Percentiles rank a stretch among this genome's conserved stretches.
Evolutionary conservation across 2,888 invertebrate species (phyloP).

Genomic region (Antitype chi): DNA sequence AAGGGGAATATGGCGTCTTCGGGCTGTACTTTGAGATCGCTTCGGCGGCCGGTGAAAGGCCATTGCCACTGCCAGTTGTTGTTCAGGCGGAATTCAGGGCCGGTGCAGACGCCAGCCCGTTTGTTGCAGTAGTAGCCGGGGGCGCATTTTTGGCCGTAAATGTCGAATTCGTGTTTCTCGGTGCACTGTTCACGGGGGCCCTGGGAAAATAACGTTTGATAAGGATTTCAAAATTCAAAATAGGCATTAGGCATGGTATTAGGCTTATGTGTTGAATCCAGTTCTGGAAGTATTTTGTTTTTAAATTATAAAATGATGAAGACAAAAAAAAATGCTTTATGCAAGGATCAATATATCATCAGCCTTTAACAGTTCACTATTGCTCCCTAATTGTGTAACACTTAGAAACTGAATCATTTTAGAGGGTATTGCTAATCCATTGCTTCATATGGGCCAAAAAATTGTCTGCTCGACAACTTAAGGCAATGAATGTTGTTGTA

Average conservation of each 20-base stretch:
- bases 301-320: background rate
- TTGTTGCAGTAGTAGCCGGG: conserved; percentile 82
- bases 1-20: conserved; percentile 56
- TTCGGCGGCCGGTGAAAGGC: conserved; percentile 71
- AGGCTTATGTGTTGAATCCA: background rate
- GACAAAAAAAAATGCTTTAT: background rate
- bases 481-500: too few species aligned
- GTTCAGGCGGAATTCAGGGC: conserved; percentile 74
- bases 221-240: background rate
- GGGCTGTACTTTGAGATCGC: conserved; percentile 46
- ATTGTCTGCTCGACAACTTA: too few species aligned
- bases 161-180: conserved; percentile 80
- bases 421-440: too few species aligned
- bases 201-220: conserved; percentile 62
- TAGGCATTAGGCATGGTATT: background rate
- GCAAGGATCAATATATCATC: background rate
- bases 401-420: too few species aligned
- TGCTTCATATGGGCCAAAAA: too few species aligned
- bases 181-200: conserved; percentile 85
- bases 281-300: background rate
- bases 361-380: background rate
- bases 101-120: conserved; percentile 78
- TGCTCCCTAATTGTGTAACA: too few species aligned
- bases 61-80: conserved; percentile 73
- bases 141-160: conserved; percentile 82